Conservation (phyloP, 2,113 vertebrate species). For the Todiramphus saurophagus region DNA sequence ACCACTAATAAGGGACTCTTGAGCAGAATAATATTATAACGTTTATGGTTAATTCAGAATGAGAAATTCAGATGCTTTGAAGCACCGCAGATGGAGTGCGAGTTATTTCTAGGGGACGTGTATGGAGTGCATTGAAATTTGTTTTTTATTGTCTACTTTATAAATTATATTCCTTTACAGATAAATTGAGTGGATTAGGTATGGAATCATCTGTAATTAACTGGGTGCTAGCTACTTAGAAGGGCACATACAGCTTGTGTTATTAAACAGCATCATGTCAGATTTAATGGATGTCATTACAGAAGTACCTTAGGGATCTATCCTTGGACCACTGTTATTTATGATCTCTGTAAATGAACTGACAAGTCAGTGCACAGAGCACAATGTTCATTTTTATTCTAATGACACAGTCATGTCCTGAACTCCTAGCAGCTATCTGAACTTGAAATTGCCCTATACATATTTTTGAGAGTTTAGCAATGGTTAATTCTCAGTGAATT, state of each 20-base stretch:
- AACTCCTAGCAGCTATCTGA: background rate
- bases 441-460: background rate
- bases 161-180: slow-evolving; percentile 66
- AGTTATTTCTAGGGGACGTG: slow-evolving; percentile 51
- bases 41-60: slow-evolving; percentile 21
- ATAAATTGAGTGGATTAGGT: slow-evolving; percentile 74
- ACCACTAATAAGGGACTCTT: background rate
- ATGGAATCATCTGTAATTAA: slow-evolving; percentile 78
- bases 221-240: slow-evolving; percentile 73
- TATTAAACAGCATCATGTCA: slow-evolving; percentile 79
- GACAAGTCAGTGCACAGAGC: slow-evolving; percentile 64
- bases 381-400: slow-evolving; percentile 55
- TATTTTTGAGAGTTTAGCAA: slow-evolving; percentile 12
- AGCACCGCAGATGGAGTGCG: slow-evolving; percentile 15
- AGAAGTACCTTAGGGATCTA: slow-evolving; percentile 71
- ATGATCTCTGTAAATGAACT: slow-evolving; percentile 74
- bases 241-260: slow-evolving; percentile 71
- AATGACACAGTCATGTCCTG: slow-evolving; percentile 43
- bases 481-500: slow-evolving; percentile 23
- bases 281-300: slow-evolving; percentile 81
- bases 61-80: slow-evolving; percentile 16
- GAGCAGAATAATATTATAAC: background rate
- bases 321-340: slow-evolving; percentile 76
- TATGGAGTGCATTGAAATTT: slow-evolving; percentile 60
- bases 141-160: slow-evolving; percentile 71